Evolutionary conservation across 1,140 invertebrate species (phyloP).

Genomic region (Triops longicaudatus): DNA sequence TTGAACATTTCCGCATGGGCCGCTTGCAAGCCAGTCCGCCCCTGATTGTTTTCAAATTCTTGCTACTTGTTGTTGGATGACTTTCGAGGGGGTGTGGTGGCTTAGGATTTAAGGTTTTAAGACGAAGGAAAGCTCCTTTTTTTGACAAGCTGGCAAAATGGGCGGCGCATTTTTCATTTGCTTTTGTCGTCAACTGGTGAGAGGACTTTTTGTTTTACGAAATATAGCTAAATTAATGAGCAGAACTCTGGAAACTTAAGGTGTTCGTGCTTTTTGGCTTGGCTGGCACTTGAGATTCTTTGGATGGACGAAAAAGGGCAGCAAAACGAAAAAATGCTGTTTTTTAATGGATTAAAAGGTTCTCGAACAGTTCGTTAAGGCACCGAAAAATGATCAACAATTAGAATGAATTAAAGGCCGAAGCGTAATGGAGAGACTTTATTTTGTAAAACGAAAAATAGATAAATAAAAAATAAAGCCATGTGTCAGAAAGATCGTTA

Average conservation of each 20-base stretch:
- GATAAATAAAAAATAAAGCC: neutral
- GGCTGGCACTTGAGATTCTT: constrained; percentile 4
- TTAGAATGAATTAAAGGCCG: constrained; percentile 1
- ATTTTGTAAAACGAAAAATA: too few relatives aligned
- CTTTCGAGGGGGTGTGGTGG: too few relatives aligned
- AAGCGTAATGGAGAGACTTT: neutral
- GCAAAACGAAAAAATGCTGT: neutral
- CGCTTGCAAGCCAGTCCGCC: too few relatives aligned
- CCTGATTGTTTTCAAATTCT: too few relatives aligned
- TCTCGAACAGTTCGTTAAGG: constrained; percentile 2
- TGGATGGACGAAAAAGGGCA: constrained; percentile 1
- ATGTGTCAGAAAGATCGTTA: neutral
- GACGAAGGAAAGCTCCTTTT: too few relatives aligned
- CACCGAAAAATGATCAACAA: constrained; percentile 8
- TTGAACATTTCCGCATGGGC: too few relatives aligned
- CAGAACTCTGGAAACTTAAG: neutral
- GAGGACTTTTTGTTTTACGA: too few relatives aligned
- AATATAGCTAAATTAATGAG: neutral
- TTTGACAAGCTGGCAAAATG: neutral
- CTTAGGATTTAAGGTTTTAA: too few relatives aligned
- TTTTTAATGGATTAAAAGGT: constrained; percentile 8
- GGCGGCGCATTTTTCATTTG: neutral
- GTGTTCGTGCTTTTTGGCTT: neutral
- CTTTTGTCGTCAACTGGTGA: too few relatives aligned
- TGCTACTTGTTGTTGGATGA: too few relatives aligned